Conservation (phyloP, 2,113 vertebrate genomes). For the Periophthalmus modestus region DNA sequence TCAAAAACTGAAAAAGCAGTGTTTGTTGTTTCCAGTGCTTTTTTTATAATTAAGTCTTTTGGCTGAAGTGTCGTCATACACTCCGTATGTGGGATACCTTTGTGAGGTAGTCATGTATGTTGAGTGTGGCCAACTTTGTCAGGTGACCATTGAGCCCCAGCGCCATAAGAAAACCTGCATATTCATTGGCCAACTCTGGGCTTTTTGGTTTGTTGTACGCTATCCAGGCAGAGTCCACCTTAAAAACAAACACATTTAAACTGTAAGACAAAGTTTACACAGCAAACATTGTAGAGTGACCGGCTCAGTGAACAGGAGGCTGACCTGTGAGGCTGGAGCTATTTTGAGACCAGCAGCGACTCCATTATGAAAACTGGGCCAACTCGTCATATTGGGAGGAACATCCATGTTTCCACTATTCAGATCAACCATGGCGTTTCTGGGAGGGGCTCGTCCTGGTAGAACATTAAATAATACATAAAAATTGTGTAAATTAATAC, state of each 20-base stretch:
- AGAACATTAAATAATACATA: not conserved
- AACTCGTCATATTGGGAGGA: slow-evolving; percentile 96
- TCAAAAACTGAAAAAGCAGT: too few relatives aligned
- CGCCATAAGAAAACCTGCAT: slow-evolving; percentile 97
- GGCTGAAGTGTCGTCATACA: not conserved
- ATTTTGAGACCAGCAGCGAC: slow-evolving; percentile 96
- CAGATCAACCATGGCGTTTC: slow-evolving; percentile 93
- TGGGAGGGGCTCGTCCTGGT: slow-evolving; percentile 89
- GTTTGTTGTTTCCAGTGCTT: too few relatives aligned
- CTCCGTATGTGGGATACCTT: slow-evolving; percentile 78
- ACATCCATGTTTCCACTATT: slow-evolving; percentile 97
- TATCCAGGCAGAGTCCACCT: slow-evolving; percentile 97
- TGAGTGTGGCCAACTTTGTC: slow-evolving; percentile 93
- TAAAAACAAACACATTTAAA: slow-evolving; percentile 6
- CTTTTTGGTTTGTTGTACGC: slow-evolving; percentile 98
- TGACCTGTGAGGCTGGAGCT: slow-evolving; percentile 89
- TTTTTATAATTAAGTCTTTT: not conserved
- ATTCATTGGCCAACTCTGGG: slow-evolving; percentile 92
- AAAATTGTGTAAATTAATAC: not conserved
- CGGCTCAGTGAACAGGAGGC: not conserved
- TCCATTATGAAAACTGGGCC: slow-evolving; percentile 97
- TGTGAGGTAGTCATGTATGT: slow-evolving; percentile 95
- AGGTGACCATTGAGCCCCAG: slow-evolving; percentile 95
- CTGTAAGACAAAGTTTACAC: not conserved
- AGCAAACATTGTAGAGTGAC: not conserved